Conservation (phyloP, 2,113 vertebrate species). For the Noctilio leporinus region DNA sequence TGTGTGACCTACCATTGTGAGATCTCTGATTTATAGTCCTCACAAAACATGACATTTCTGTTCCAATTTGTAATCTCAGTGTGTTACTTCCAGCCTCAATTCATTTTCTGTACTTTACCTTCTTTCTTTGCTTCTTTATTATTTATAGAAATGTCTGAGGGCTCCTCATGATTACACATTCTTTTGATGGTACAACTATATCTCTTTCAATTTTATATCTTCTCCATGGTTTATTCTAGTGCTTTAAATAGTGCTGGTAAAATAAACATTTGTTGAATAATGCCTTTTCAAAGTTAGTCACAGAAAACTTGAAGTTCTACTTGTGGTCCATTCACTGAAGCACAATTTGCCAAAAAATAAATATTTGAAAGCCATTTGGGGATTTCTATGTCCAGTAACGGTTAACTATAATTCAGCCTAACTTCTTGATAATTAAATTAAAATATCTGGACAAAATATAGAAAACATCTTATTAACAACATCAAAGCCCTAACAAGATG, state of each 20-base stretch:
- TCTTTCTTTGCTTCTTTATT: not conserved
- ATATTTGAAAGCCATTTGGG: not conserved
- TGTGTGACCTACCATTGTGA: constrained; percentile 57
- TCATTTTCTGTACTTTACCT: not conserved
- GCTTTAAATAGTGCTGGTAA: not conserved
- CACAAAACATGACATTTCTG: constrained; percentile 59
- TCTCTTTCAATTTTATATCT: not conserved
- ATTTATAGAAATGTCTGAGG: not conserved
- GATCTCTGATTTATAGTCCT: constrained; percentile 62
- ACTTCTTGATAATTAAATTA: not conserved
- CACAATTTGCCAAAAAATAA: not conserved
- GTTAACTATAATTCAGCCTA: not conserved
- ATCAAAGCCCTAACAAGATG: not conserved
- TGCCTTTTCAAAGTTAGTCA: not conserved
- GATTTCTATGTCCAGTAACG: not conserved
- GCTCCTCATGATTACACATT: not conserved
- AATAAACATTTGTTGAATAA: not conserved
- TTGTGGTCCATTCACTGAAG: not conserved
- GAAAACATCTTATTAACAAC: not conserved
- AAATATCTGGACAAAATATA: not conserved
- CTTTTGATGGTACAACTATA: not conserved
- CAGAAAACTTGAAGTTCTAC: not conserved
- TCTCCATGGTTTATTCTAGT: not conserved
- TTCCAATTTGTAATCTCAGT: constrained; percentile 45
- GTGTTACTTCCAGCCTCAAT: not conserved